Percentiles rank a stretch among this genome's conserved stretches.
Evolutionary conservation across 1,140 invertebrate species (phyloP).

Genomic region (Yoshiicerus persimilis): DNA sequence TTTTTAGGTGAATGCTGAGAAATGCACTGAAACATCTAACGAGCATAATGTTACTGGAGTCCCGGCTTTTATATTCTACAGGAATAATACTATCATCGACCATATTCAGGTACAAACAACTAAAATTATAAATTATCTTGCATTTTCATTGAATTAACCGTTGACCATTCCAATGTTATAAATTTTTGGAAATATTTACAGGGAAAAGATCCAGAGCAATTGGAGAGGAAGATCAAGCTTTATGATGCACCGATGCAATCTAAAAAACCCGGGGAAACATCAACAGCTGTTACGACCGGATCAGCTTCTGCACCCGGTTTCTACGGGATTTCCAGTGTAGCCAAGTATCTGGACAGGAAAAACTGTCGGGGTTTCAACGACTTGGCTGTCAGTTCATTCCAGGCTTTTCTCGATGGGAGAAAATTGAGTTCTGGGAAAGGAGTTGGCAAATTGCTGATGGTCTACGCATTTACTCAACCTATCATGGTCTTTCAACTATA

Average conservation of each 20-base stretch:
- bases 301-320: neutral
- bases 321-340: slow-evolving; percentile 64
- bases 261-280: slow-evolving; percentile 54
- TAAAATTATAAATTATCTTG: neutral
- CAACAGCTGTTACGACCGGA: slow-evolving; percentile 66
- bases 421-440: slow-evolving; percentile 87
- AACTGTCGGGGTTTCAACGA: slow-evolving; percentile 97
- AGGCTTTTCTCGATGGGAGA: slow-evolving; percentile 71
- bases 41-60: slow-evolving; percentile 86
- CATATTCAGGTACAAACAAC: slow-evolving; percentile 30
- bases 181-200: slow-evolving; percentile 42
- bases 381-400: slow-evolving; percentile 86
- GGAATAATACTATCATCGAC: slow-evolving; percentile 62
- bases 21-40: slow-evolving; percentile 80
- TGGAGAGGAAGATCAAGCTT: slow-evolving; percentile 89
- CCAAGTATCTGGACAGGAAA: slow-evolving; percentile 78
- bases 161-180: neutral
- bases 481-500: slow-evolving; percentile 37
- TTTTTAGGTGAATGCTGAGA: slow-evolving; percentile 87
- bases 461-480: slow-evolving; percentile 47
- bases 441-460: slow-evolving; percentile 73
- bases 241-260: slow-evolving; percentile 65
- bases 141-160: neutral
- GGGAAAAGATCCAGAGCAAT: slow-evolving; percentile 75
- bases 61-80: slow-evolving; percentile 97